Evolutionary conservation across 2,797 vertebrate genomes (phyloP), one percentile per base, ranked within the genome.

Genomic region (Etheostoma nigrum): DNA sequence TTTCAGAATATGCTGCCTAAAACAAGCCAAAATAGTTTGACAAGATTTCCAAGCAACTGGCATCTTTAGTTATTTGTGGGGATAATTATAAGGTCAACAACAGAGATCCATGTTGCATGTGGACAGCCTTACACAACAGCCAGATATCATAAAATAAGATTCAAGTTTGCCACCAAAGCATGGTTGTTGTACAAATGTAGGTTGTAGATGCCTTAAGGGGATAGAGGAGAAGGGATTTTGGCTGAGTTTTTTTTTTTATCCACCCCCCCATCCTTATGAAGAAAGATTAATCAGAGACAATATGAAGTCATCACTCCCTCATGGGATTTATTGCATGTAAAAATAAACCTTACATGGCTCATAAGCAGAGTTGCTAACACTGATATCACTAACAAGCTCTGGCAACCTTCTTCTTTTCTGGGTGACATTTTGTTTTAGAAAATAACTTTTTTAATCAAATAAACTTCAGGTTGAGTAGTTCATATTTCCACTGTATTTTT

Each of bases 271-370:
- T 80, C 82, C 75, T 90, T 80, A 64, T 74, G 85, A 66, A 81
- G 74, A 89, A 84, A 76, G 81, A 86, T 86, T 92, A 90, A 94
- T 94, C 90, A 92, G 82, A 86, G 89, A 87, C 88, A 77, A 84
- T 63, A 90, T 94, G 91, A 95, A 89, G 86, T 95, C 93, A 95
- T 92, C 54, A 7, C 81, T 83, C 84, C 85, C 87, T 91, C 87
- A 60, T 92, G 86, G 92, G 90, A 92, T 92, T 92, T 80, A 88
- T 86, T 90, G 92, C 90, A 84, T 83, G 78, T 90, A 91, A 92
- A 91, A 92, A 91, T 88, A 91, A 88, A 86, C 68, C 76, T 18
- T 51, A 70, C 80, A 77, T 78, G 80, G 81, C 82, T 87, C 74
- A 85, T 81, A 88, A 90, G 80, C 58, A 74, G 58, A 67, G 81